These are phyloP conservation scores for Biston stratarius DNA, from an alignment of 2,888 invertebrate genomes.

Conservation along the genomic window DNA sequence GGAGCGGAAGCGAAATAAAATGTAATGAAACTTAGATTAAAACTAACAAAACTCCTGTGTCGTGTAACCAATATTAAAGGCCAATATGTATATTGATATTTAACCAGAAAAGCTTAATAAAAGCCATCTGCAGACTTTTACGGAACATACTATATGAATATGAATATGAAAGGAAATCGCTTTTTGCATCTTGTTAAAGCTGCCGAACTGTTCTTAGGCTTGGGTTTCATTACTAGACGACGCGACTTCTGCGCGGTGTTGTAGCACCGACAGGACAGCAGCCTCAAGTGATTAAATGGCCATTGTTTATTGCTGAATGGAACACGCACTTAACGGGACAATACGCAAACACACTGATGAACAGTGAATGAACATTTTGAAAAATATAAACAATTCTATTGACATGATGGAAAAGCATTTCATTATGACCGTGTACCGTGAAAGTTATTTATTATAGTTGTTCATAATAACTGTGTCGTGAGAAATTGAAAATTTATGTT, in stretches of 20 bases:
- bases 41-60: neutral
- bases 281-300: conserved; percentile 22
- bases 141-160: too few relatives aligned
- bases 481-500: conserved; percentile 6
- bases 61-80: neutral
- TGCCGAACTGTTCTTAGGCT: conserved; percentile 2
- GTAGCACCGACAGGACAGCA: neutral
- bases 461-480: neutral
- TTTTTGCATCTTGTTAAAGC: neutral
- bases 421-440: neutral
- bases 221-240: conserved; percentile 15
- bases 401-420: neutral
- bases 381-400: neutral
- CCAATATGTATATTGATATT: too few relatives aligned
- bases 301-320: conserved; percentile 16
- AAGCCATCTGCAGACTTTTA: too few relatives aligned
- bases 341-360: neutral
- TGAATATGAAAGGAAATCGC: conserved; percentile 19
- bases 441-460: conserved; percentile 11
- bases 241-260: conserved; percentile 6
- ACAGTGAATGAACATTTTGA: neutral
- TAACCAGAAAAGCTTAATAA: too few relatives aligned
- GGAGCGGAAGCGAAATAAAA: conserved; percentile 44
- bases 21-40: neutral
- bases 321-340: conserved; percentile 16